Percentiles rank a stretch among this genome's conserved stretches.
These are phyloP conservation scores for Leucoma salicis DNA, from an alignment of 2,888 invertebrate genomes.

Conservation along the genomic window DNA sequence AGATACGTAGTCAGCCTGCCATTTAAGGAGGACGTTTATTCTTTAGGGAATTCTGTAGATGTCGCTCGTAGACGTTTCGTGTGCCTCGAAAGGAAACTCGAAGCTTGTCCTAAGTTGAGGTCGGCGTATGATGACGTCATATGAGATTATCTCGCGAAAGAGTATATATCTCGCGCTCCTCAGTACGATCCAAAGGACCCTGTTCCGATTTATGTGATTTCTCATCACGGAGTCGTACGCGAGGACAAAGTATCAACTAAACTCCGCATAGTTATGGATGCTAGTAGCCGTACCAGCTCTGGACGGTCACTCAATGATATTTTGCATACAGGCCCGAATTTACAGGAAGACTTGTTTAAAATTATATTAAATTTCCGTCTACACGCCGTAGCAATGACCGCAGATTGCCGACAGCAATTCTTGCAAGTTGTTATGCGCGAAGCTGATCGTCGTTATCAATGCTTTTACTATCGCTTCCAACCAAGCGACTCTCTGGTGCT, in stretches of 20 bases:
- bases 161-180: too few species aligned
- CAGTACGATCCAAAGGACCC: too few species aligned
- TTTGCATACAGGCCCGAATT: constrained; percentile 4
- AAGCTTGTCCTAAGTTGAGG: neutral
- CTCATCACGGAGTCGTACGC: neutral
- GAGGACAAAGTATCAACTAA: neutral
- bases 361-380: neutral
- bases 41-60: too few species aligned
- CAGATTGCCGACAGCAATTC: constrained; percentile 1
- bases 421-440: neutral
- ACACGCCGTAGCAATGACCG: neutral
- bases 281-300: neutral
- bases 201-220: too few species aligned
- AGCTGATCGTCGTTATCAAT: neutral
- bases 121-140: neutral
- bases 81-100: neutral
- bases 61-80: neutral
- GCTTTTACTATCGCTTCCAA: neutral
- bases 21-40: too few species aligned
- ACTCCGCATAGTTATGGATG: neutral
- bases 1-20: too few species aligned
- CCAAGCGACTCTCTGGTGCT: neutral
- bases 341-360: constrained; percentile 4
- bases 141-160: neutral
- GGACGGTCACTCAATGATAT: neutral